These are phyloP conservation scores for Dipus sagitta DNA, from an alignment of 2,797 vertebrate species.

Conservation along the genomic window DNA sequence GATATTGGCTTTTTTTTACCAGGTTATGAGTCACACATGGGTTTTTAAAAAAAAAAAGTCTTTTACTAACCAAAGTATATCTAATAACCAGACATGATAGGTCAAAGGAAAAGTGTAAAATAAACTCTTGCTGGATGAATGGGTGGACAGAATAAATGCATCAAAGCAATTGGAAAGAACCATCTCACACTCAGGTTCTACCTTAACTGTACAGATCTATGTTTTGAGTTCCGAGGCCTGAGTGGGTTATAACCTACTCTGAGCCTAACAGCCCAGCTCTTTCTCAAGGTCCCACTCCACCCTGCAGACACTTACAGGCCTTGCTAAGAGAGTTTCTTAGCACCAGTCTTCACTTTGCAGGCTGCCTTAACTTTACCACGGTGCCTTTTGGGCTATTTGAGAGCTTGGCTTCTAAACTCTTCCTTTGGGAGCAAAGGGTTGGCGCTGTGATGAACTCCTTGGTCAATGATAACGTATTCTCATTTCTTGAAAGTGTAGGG, in stretches of 20 bases:
- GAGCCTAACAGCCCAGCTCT: too few species aligned
- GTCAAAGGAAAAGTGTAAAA: neutral
- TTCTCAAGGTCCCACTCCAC: too few species aligned
- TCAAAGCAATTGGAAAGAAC: neutral
- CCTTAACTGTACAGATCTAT: neutral
- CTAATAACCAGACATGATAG: neutral
- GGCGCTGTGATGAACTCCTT: neutral
- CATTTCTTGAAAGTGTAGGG: neutral
- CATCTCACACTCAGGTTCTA: neutral
- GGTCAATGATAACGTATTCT: neutral
- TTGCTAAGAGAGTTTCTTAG: neutral
- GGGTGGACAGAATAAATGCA: neutral
- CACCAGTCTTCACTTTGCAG: neutral
- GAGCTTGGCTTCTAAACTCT: constrained; percentile 15
- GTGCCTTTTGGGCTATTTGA: neutral
- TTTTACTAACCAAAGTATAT: neutral
- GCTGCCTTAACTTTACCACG: neutral
- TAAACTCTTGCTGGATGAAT: neutral
- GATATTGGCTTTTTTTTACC: neutral
- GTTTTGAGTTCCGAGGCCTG: neutral
- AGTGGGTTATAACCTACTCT: neutral
- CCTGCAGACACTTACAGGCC: neutral
- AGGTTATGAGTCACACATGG: neutral
- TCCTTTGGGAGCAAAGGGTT: neutral
- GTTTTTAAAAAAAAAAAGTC: neutral